Evolutionary conservation across 1,140 invertebrate species (phyloP).

Genomic region (Brachionus rotundiformis): DNA sequence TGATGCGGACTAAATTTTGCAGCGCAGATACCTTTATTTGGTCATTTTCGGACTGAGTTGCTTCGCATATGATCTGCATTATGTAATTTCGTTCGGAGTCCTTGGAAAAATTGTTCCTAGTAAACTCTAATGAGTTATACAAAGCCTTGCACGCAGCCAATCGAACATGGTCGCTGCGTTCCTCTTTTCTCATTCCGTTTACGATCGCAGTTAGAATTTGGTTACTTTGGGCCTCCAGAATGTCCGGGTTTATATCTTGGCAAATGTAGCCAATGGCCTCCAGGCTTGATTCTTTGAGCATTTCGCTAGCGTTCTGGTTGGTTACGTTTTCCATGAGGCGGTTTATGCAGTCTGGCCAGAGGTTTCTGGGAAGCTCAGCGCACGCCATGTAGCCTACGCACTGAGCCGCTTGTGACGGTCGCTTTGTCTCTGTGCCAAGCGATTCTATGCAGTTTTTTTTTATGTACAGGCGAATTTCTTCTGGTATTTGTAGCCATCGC

Average conservation of each 20-base stretch:
- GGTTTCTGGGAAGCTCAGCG: constrained; percentile 79
- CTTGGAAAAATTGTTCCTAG: constrained; percentile 95
- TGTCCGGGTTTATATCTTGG: constrained; percentile 83
- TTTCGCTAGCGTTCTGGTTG: constrained; percentile 77
- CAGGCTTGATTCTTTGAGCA: constrained; percentile 90
- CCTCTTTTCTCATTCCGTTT: constrained; percentile 87
- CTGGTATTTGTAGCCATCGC: constrained; percentile 84
- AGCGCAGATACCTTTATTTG: constrained; percentile 84
- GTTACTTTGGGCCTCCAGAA: constrained; percentile 86
- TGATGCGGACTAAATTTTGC: constrained; percentile 97
- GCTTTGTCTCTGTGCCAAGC: constrained; percentile 87
- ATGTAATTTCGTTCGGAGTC: constrained; percentile 96
- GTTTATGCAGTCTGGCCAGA: constrained; percentile 77
- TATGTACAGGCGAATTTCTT: constrained; percentile 80
- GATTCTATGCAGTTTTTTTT: constrained; percentile 92
- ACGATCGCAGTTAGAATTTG: constrained; percentile 97
- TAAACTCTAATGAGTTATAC: constrained; percentile 97
- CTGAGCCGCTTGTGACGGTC: constrained; percentile 92
- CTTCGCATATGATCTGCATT: constrained; percentile 95
- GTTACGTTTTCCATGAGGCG: constrained; percentile 82
- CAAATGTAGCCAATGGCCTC: constrained; percentile 92
- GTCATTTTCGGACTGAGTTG: constrained; percentile 74
- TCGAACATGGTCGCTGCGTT: constrained; percentile 68
- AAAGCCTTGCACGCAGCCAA: constrained; percentile 93
- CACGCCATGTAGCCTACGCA: constrained; percentile 98